Conservation (phyloP, 2,113 vertebrate species). For the Apteryx owenii region DNA sequence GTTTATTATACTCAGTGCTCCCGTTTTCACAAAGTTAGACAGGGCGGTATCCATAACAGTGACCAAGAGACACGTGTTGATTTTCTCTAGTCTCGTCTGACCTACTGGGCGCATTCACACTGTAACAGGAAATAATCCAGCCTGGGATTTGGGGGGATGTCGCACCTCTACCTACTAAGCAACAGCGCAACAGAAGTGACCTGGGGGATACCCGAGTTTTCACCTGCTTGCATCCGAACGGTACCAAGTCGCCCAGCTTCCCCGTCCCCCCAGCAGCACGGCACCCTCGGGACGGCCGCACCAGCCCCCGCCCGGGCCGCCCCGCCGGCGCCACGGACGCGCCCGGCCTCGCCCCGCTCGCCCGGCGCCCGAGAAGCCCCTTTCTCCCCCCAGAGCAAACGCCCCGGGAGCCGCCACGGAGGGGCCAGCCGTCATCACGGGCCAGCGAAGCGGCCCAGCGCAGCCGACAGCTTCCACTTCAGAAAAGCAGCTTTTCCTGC, state of each 20-base stretch:
- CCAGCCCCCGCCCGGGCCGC: background rate
- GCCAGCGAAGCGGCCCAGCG: too few relatives aligned
- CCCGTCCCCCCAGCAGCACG: background rate
- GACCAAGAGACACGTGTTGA: accelerated
- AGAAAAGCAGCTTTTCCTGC: background rate
- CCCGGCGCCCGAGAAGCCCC: accelerated
- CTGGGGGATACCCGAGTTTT: background rate
- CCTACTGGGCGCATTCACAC: background rate
- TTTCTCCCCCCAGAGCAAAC: too few relatives aligned
- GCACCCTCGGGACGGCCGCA: background rate
- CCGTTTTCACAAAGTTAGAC: background rate
- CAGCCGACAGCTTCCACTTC: background rate
- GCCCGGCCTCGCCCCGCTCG: background rate
- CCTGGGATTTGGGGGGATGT: background rate
- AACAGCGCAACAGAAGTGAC: background rate
- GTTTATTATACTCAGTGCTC: accelerated
- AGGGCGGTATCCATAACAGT: background rate
- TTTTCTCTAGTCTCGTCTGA: background rate
- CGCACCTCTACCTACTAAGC: background rate
- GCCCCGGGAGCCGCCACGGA: background rate
- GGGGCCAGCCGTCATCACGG: background rate
- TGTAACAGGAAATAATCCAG: background rate
- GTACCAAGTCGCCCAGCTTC: too few relatives aligned
- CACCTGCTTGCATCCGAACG: accelerated
- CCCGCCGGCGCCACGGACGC: background rate